Base-by-base conservation (phyloP, 2,888 invertebrate genomes). In the Psylliodes chrysocephalus region DNA sequence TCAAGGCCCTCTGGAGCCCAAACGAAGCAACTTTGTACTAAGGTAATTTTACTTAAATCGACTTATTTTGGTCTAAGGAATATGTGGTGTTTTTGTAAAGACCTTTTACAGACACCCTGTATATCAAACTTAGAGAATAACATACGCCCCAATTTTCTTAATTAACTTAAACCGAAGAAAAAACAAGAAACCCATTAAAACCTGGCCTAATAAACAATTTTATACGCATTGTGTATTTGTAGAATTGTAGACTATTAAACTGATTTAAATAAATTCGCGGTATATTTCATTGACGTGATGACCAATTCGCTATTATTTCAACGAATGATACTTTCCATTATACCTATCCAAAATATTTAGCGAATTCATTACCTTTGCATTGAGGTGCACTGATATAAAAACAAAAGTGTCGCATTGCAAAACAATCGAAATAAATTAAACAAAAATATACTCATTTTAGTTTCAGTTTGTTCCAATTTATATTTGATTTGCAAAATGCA, bases 181-280 rank as follows among this genome's bases (percentile, higher is more conserved):
- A n/a, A n/a, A n/a, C n/a, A n/a, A n/a, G n/a, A n/a, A n/a, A n/a
- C n/a, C n/a, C n/a, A n/a, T n/a, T n/a, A n/a, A n/a, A n/a, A 22
- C 63, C 52, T 49, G 18, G 25, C 18, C 42, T 18, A 42, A 28
- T n/a, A n/a, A 47, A 30, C 5, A 57, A 61, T 44, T 70, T 61
- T 63, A 49, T 56, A 63, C 54, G 53, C 42, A 64, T 56, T 46
- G 47, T 60, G 60, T 62, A 30, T 33, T 33, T 38, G 14, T 40
- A 14, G 19, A 66, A 68, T 68, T 67, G 64, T 55, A 56, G 49
- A 46, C 59, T 57, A 64, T 69, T 71, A 64, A 69, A 69, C 55
- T 49, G 60, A 63, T 63, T 62, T 59, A 66, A 68, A 68, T 69
- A 65, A 69, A 71, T 71, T 65, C 40, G 22, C 57, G 25, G 38